phyloP scores from a whole-genome alignment of 1,140 invertebrate genomes.

The Calephelis virginiensis region DNA sequence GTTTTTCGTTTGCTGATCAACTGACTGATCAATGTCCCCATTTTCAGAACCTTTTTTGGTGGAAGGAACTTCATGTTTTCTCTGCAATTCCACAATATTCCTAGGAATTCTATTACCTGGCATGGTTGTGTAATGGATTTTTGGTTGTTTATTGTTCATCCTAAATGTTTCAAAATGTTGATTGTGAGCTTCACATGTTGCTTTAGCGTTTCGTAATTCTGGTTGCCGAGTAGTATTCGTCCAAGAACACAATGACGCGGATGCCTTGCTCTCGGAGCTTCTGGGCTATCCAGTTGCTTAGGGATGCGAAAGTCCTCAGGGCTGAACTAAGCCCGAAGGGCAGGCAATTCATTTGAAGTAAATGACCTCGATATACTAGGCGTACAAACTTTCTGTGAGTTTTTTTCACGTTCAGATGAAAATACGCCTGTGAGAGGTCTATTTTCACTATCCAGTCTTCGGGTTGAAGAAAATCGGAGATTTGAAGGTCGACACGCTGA shows the following conservation, averaged over 20 bases:
- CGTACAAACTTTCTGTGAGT: slow-evolving; percentile 19
- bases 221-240: slow-evolving; percentile 19
- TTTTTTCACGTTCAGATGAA: background rate
- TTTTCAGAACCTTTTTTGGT: slow-evolving; percentile 3
- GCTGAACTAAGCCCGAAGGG: slow-evolving; percentile 23
- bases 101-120: slow-evolving; percentile 27
- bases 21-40: background rate
- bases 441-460: background rate
- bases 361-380: slow-evolving; percentile 6
- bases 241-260: slow-evolving; percentile 17
- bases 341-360: slow-evolving; percentile 23
- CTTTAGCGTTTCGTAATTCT: slow-evolving; percentile 6
- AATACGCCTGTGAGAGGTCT: slow-evolving; percentile 12
- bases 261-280: slow-evolving; percentile 8
- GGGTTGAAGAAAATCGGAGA: background rate
- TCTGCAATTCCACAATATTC: slow-evolving; percentile 36
- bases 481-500: background rate
- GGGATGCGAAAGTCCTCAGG: slow-evolving; percentile 16
- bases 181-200: slow-evolving; percentile 8
- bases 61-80: slow-evolving; percentile 35
- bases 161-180: slow-evolving; percentile 22
- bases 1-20: slow-evolving; percentile 22
- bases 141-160: slow-evolving; percentile 20
- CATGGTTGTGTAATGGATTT: slow-evolving; percentile 14
- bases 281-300: slow-evolving; percentile 23